Conservation (phyloP, 2,113 vertebrate genomes). For the Osmerus mordax region DNA sequence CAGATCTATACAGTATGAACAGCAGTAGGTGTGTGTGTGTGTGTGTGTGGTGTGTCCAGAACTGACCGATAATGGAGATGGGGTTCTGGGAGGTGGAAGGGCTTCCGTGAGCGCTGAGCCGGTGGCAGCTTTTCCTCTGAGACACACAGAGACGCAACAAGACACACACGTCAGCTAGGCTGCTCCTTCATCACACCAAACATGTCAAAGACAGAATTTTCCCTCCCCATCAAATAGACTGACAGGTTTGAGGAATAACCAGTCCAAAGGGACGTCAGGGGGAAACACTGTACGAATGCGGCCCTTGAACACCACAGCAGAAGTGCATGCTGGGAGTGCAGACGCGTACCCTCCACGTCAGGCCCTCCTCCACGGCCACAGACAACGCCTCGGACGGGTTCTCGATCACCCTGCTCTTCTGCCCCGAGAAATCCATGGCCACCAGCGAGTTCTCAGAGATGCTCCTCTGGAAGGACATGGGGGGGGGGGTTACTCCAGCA, state of each 20-base stretch:
- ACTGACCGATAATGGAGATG: conserved; percentile 79
- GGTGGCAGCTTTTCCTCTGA: conserved; percentile 90
- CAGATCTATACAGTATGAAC: too few species aligned
- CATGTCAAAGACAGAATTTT: not conserved
- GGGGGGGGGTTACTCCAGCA: too few species aligned
- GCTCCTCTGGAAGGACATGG: conserved; percentile 80
- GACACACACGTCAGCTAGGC: conserved; percentile 8
- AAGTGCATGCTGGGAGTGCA: not conserved
- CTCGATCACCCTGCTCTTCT: conserved; percentile 91
- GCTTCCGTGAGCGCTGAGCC: conserved; percentile 83
- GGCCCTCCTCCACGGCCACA: conserved; percentile 92
- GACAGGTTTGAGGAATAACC: too few species aligned
- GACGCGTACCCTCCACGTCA: conserved; percentile 87
- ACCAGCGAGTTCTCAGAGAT: conserved; percentile 97
- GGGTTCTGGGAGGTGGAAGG: conserved; percentile 78
- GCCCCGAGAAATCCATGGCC: conserved; percentile 98
- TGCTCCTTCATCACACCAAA: not conserved
- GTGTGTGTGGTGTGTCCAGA: conserved; percentile 7
- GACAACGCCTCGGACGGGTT: conserved; percentile 93
- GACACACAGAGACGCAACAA: conserved; percentile 33
- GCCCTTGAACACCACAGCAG: not conserved
- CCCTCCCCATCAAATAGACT: too few species aligned
- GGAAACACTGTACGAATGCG: too few species aligned
- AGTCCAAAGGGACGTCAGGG: too few species aligned
- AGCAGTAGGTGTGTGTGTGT: not conserved